Evolutionary conservation across 2,888 invertebrate genomes (phyloP).

Genomic region (Podabrus alpinus): DNA sequence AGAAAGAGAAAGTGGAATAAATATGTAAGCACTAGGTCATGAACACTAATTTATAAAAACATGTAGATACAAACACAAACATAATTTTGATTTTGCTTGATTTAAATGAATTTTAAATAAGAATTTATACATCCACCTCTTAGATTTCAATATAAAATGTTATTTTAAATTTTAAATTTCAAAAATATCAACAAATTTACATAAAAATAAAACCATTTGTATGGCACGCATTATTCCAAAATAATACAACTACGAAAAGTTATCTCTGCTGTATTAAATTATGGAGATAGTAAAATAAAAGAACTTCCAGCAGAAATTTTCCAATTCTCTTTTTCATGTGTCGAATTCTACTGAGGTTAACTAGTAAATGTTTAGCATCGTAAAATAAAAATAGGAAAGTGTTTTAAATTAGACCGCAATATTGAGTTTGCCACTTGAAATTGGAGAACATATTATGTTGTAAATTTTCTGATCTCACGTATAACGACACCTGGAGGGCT

Average conservation of each 20-base stretch:
- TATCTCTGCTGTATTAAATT: background rate
- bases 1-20: background rate
- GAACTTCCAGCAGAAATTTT: background rate
- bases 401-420: constrained; percentile 23
- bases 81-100: background rate
- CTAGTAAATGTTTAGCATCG: background rate
- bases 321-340: background rate
- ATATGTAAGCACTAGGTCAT: background rate
- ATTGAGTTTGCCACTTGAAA: constrained; percentile 24
- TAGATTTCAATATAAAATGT: background rate
- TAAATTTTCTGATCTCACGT: constrained; percentile 29
- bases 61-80: background rate
- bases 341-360: background rate
- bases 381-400: constrained; percentile 3
- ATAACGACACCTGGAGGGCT: constrained; percentile 31
- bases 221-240: background rate
- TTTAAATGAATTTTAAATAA: background rate
- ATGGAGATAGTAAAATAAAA: background rate
- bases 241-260: background rate
- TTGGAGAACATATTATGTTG: constrained; percentile 26
- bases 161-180: background rate
- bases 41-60: background rate
- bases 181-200: background rate
- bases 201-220: background rate
- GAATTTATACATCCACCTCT: background rate